These are phyloP conservation scores for Horisme vitalbata DNA, from an alignment of 2,888 invertebrate species.

Conservation along the genomic window DNA sequence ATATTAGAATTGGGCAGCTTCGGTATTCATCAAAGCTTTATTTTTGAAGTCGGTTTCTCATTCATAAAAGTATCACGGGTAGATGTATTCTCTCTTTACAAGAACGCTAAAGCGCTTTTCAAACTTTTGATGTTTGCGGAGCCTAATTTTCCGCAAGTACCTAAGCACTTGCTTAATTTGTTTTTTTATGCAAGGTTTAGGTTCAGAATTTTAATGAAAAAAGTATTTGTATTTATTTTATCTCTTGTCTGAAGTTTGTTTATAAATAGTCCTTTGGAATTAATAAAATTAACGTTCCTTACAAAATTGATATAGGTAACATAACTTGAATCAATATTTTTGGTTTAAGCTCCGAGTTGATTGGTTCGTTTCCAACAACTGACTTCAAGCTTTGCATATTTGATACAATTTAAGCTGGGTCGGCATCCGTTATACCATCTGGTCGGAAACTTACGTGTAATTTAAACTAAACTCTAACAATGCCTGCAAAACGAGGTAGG, in stretches of 20 bases:
- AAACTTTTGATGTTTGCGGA: background rate
- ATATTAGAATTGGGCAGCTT: too few species aligned
- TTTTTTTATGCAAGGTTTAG: background rate
- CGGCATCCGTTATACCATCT: conserved; percentile 4
- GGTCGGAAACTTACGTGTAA: conserved; percentile 3
- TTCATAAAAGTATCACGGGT: too few species aligned
- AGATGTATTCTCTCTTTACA: too few species aligned
- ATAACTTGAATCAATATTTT: too few species aligned
- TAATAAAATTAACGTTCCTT: too few species aligned
- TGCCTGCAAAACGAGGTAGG: background rate
- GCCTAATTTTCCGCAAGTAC: background rate
- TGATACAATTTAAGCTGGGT: conserved; percentile 5
- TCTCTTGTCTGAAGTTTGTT: too few species aligned
- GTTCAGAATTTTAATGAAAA: conserved; percentile 6
- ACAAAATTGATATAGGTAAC: too few species aligned
- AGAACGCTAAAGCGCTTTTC: background rate
- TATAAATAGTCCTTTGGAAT: too few species aligned
- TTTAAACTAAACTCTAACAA: background rate
- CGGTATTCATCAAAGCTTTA: too few species aligned
- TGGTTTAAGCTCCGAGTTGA: too few species aligned
- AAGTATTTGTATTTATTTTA: background rate
- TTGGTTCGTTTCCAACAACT: background rate
- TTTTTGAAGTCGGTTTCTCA: too few species aligned
- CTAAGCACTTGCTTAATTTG: background rate
- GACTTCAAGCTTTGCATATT: conserved; percentile 11